A percentile compares a stretch with the other conserved stretches of the same genome.
These are phyloP conservation scores for Kradibia gibbosae DNA, from an alignment of 1,140 invertebrate species.

Conservation along the genomic window DNA sequence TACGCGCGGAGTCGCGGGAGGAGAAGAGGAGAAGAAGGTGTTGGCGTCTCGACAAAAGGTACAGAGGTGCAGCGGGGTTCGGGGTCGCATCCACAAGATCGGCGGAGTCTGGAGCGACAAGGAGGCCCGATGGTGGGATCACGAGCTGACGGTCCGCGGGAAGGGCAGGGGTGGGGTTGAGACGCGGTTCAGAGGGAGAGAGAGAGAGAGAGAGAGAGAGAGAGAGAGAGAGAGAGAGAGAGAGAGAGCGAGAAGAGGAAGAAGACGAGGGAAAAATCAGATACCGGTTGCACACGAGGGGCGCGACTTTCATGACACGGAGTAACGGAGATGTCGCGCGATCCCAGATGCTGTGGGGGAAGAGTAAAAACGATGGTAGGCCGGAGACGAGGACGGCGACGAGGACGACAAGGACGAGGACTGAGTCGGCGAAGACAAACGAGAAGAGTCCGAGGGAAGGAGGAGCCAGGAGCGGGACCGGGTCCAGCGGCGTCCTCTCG, in stretches of 20 bases:
- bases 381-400: background rate
- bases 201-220: slow-evolving; percentile 9
- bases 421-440: background rate
- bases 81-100: background rate
- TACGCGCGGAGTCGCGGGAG: too few species aligned
- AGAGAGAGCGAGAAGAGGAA: background rate
- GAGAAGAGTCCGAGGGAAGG: background rate
- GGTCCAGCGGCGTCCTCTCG: slow-evolving; percentile 26
- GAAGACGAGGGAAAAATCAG: background rate
- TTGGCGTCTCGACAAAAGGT: too few species aligned
- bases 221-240: slow-evolving; percentile 28
- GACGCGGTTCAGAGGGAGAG: background rate
- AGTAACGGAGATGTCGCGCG: slow-evolving; percentile 38
- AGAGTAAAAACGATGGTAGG: background rate
- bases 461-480: background rate
- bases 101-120: background rate
- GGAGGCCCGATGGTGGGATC: background rate
- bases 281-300: slow-evolving; percentile 47
- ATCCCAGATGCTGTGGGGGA: background rate
- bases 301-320: slow-evolving; percentile 37
- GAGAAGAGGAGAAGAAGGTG: too few species aligned
- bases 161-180: background rate
- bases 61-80: background rate
- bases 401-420: background rate
- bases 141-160: background rate